A percentile compares a stretch with the other conserved stretches of the same genome.
These are phyloP conservation scores for Amazona guildingii DNA, from an alignment of 2,113 vertebrate genomes.

Conservation along the genomic window DNA sequence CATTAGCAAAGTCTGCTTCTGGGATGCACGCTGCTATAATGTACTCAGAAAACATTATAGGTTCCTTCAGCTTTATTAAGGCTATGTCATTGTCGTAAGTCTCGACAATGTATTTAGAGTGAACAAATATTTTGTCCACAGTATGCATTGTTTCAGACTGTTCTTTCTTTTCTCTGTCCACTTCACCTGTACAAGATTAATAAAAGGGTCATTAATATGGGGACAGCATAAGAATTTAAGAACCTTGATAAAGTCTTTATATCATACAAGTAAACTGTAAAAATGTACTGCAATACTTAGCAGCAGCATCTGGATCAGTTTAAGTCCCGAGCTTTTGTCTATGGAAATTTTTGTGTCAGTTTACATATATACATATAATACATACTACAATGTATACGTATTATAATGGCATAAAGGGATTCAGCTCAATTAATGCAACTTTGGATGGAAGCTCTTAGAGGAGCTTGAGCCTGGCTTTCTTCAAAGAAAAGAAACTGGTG, in stretches of 20 bases:
- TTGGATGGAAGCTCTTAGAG: background rate
- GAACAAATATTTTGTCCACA: slow-evolving; percentile 75
- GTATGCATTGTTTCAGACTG: slow-evolving; percentile 66
- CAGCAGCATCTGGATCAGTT: background rate
- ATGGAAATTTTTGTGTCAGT: background rate
- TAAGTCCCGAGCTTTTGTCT: background rate
- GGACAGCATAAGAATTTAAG: background rate
- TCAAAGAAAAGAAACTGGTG: background rate
- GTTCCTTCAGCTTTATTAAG: slow-evolving; percentile 81
- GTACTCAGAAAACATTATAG: slow-evolving; percentile 79
- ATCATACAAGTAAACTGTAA: background rate
- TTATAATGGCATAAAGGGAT: background rate
- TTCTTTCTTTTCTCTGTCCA: slow-evolving; percentile 69
- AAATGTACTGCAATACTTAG: background rate
- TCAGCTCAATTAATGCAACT: background rate
- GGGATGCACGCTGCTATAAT: slow-evolving; percentile 89
- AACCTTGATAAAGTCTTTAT: background rate
- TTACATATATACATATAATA: background rate
- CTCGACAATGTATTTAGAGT: slow-evolving; percentile 64
- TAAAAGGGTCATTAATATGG: background rate
- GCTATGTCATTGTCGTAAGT: slow-evolving; percentile 91
- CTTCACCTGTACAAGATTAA: slow-evolving; percentile 80
- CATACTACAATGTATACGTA: background rate
- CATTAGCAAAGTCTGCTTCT: slow-evolving; percentile 83
- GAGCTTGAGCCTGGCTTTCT: background rate